Conservation (phyloP, 2,888 invertebrate species). For the Macrophya alboannulata region DNA sequence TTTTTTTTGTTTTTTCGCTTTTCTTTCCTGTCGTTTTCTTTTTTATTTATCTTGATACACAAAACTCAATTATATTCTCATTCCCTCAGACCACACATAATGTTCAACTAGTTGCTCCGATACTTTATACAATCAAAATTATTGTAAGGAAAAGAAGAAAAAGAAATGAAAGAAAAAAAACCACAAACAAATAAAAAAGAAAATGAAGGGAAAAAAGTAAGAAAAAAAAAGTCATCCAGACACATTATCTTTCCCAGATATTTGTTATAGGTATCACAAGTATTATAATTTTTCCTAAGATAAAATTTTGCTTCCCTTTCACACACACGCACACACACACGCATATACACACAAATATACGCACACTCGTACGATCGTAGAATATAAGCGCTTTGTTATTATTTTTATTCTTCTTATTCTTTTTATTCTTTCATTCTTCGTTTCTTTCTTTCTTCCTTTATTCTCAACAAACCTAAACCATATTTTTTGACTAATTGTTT, state of each 20-base stretch:
- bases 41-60: constrained; percentile 14
- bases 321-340: constrained; percentile 58
- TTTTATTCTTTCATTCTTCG: constrained; percentile 54
- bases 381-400: constrained; percentile 75
- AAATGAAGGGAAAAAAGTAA: constrained; percentile 62
- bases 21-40: not conserved
- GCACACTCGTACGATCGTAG: constrained; percentile 68
- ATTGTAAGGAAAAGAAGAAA: constrained; percentile 39
- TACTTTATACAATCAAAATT: constrained; percentile 26
- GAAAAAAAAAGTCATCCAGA: constrained; percentile 61
- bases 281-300: constrained; percentile 67
- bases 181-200: not conserved
- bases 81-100: constrained; percentile 32
- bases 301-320: constrained; percentile 71
- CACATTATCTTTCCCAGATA: constrained; percentile 62
- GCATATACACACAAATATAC: constrained; percentile 60
- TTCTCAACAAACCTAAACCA: constrained; percentile 66
- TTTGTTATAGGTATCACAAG: constrained; percentile 72
- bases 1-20: constrained; percentile 1
- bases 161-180: not conserved
- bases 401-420: constrained; percentile 60
- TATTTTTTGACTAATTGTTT: constrained; percentile 66
- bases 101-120: constrained; percentile 19
- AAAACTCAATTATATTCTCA: constrained; percentile 41
- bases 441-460: constrained; percentile 60